Conservation (phyloP, 2,113 vertebrate genomes). For the Xerus inauris region DNA sequence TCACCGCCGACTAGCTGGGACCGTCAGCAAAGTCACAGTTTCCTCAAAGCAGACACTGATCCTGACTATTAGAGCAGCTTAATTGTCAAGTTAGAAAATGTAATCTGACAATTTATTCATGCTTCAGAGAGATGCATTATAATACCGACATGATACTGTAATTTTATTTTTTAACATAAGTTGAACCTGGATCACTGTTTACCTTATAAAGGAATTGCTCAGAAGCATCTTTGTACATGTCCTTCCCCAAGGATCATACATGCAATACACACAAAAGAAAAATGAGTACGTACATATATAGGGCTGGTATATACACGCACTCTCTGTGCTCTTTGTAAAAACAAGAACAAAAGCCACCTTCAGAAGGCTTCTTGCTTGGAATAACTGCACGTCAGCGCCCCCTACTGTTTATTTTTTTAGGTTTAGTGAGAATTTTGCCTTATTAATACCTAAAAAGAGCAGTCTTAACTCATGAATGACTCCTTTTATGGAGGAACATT, state of each 20-base stretch:
- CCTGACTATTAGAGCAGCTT: constrained; percentile 41
- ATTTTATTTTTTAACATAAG: constrained; percentile 55
- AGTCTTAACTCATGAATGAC: rapidly evolving
- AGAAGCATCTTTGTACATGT: neutral
- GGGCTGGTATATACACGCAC: neutral
- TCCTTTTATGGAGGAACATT: neutral
- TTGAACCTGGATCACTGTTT: neutral
- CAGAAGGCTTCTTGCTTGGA: neutral
- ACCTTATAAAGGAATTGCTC: constrained; percentile 55
- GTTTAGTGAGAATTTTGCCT: neutral
- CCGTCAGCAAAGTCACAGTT: neutral
- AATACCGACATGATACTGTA: neutral
- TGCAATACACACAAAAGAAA: neutral
- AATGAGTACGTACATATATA: too few relatives aligned
- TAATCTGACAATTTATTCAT: neutral
- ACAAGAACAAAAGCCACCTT: neutral
- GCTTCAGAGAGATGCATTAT: constrained; percentile 49
- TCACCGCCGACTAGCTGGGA: constrained; percentile 26
- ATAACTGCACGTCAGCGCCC: neutral
- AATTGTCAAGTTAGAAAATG: neutral
- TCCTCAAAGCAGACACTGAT: neutral
- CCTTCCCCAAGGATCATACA: neutral
- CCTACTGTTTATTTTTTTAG: neutral
- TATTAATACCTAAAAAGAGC: neutral
- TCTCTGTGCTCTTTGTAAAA: neutral